Percentiles rank a stretch among this genome's conserved stretches.
Evolutionary conservation across 2,797 vertebrate species (phyloP).

Genomic region (Chrysocyon brachyurus): DNA sequence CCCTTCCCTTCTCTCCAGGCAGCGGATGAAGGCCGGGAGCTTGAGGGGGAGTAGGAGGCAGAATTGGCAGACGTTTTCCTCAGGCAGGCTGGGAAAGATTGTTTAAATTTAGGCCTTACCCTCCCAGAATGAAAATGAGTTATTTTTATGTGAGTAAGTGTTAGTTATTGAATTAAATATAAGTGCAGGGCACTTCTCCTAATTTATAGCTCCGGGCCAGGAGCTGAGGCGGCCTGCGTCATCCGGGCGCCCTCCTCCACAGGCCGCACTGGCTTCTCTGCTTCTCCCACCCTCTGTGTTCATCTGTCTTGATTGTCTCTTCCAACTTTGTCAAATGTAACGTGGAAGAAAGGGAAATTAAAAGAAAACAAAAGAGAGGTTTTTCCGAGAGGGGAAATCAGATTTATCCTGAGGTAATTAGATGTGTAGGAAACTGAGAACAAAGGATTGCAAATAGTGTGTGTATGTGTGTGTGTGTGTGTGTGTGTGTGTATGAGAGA

Average conservation of each 20-base stretch:
- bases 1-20: neutral
- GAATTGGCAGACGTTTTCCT: constrained; percentile 68
- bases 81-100: constrained; percentile 77
- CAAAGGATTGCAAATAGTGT: constrained; percentile 78
- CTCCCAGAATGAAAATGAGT: constrained; percentile 83
- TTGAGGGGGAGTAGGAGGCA: neutral
- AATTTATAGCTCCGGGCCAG: constrained; percentile 22
- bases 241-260: rapidly evolving
- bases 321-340: constrained; percentile 69
- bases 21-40: neutral
- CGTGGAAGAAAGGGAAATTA: constrained; percentile 74
- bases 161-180: constrained; percentile 78
- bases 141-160: constrained; percentile 81
- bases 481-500: neutral
- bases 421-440: constrained; percentile 75
- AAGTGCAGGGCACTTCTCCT: constrained; percentile 68
- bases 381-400: constrained; percentile 77
- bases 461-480: constrained; percentile 41
- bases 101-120: constrained; percentile 82
- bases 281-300: neutral
- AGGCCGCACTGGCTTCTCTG: neutral
- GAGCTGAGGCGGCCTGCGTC: neutral
- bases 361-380: constrained; percentile 76
- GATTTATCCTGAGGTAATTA: constrained; percentile 82
- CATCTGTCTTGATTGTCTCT: constrained; percentile 62